Evolutionary conservation across 2,113 vertebrate genomes (phyloP), one percentile per base, ranked within the genome.

Genomic region (Lophura nycthemera): DNA sequence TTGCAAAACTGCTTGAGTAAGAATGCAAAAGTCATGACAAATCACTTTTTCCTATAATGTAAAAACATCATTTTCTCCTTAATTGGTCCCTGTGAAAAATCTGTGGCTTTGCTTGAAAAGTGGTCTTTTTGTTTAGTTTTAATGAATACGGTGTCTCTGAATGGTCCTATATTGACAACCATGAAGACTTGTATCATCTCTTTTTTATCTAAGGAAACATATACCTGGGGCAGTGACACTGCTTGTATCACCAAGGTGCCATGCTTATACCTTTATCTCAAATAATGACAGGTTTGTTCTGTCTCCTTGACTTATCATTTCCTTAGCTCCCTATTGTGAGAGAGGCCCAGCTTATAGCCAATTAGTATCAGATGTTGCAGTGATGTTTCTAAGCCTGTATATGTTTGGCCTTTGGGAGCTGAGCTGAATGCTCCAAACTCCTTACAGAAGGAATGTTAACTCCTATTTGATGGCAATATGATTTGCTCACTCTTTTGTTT

Each of bases 21-120:
- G 76, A 95, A 86, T 56, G 42, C 40, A 81, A 82, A 96, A 86
- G 13, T 38, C 45, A 86, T 80, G 75, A 89, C 67, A 86, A 92
- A 95, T 88, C 56, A 88, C 25, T 93, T 94, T 90, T 83, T 43
- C 32, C 18, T 43, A 5, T 59, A 69, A 88, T 69, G 21, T 73
- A 70, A 88, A 80, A 96, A n/a, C 38, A 42, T 86, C 8, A 65
- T 88, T 92, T 91, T 81, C 24, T 88, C 86, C 83, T 91, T 83
- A 91, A 89, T 79, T 94, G 47, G 47, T 84, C 89, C 74, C 65
- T 87, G 42, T 85, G 81, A 94, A 96, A 92, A 94, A 94, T 67
- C 69, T 54, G 27, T 67, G 38, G 11, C 12, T 76, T 88, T 92
- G 57, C 75, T 79, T 29, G 20, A 70, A 84, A 88, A 93, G 67